Conservation (phyloP, 2,113 vertebrate species). For the Hemibagrus wyckioides region DNA sequence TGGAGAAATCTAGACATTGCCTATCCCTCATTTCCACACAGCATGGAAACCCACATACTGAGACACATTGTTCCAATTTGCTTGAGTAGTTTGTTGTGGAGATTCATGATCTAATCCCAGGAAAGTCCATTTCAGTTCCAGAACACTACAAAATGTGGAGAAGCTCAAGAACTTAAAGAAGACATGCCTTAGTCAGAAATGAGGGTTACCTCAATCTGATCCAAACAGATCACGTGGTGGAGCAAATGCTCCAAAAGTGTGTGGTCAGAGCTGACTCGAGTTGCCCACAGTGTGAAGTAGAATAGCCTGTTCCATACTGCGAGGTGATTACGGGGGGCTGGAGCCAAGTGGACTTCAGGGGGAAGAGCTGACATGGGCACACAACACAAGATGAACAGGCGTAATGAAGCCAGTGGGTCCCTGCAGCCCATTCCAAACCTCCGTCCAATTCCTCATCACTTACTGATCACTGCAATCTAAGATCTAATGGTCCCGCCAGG, state of each 20-base stretch:
- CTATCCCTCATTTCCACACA: no score
- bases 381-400: constrained; percentile 58
- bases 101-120: neutral
- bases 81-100: no score
- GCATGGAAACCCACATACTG: no score
- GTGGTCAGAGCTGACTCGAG: constrained; percentile 37
- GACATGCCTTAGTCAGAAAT: neutral
- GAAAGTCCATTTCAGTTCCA: neutral
- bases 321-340: constrained; percentile 44
- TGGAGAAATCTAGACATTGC: no score
- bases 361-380: constrained; percentile 48
- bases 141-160: neutral
- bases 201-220: constrained; percentile 26
- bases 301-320: constrained; percentile 14
- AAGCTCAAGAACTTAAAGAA: neutral
- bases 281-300: constrained; percentile 13
- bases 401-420: constrained; percentile 62
- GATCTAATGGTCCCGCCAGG: constrained; percentile 60
- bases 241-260: constrained; percentile 23
- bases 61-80: no score
- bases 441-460: constrained; percentile 62
- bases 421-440: constrained; percentile 51
- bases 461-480: constrained; percentile 60
- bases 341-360: constrained; percentile 42
- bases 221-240: constrained; percentile 17